Percentiles rank a stretch among this genome's conserved stretches.
Evolutionary conservation across 2,113 vertebrate genomes (phyloP).

Genomic region (Greenwoodochromis staneri): DNA sequence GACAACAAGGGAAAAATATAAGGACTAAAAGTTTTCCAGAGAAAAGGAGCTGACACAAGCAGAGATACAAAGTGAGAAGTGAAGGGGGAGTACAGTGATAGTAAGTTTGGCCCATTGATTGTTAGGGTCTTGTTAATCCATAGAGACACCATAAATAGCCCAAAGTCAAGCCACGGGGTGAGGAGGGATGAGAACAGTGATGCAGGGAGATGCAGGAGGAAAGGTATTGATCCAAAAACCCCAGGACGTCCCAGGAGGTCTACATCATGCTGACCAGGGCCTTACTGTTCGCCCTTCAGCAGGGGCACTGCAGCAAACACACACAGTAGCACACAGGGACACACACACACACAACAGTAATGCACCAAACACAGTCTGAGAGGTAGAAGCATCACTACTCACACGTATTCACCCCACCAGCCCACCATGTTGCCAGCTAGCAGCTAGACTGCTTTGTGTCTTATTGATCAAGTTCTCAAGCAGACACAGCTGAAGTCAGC

Average conservation of each 20-base stretch:
- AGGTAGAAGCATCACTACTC: neutral
- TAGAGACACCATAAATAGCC: constrained; percentile 60
- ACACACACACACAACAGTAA: constrained; percentile 5
- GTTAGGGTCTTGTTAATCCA: constrained; percentile 50
- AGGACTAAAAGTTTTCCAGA: constrained; percentile 20
- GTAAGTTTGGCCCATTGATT: constrained; percentile 57
- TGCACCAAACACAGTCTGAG: constrained; percentile 38
- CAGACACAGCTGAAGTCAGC: neutral
- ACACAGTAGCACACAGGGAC: neutral
- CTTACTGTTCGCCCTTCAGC: constrained; percentile 58
- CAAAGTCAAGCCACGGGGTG: constrained; percentile 51
- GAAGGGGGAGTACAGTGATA: constrained; percentile 8
- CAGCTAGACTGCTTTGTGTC: neutral
- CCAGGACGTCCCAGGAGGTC: constrained; percentile 40
- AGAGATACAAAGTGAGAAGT: constrained; percentile 4
- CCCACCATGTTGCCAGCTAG: neutral
- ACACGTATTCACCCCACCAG: neutral
- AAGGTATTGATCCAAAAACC: constrained; percentile 52
- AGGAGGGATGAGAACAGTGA: constrained; percentile 22
- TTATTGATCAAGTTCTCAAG: constrained; percentile 2
- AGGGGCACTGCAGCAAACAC: constrained; percentile 61
- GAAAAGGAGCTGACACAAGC: constrained; percentile 48
- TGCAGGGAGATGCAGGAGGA: constrained; percentile 36
- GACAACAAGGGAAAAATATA: constrained; percentile 10
- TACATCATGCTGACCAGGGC: constrained; percentile 61